Percentiles rank a stretch among this genome's conserved stretches.
Evolutionary conservation across 2,888 invertebrate species (phyloP).

Genomic region (Agriotes lineatus): DNA sequence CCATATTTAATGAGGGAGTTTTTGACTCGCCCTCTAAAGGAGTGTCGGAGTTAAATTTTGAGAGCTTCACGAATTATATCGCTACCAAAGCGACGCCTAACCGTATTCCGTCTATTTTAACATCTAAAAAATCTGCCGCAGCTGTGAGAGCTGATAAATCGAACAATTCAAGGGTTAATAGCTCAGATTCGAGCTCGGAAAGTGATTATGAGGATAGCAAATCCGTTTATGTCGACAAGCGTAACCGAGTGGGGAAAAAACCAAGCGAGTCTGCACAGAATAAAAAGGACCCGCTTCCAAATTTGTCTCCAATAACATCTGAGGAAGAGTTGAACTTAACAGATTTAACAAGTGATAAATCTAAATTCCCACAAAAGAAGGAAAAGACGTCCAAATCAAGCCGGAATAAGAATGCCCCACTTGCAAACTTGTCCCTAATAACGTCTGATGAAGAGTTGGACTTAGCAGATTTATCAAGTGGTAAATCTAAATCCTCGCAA

Average conservation of each 20-base stretch:
- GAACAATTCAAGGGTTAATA: neutral
- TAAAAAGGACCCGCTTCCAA: too few species aligned
- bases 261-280: neutral
- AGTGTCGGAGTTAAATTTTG: slow-evolving; percentile 47
- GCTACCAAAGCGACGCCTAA: slow-evolving; percentile 49
- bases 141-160: neutral
- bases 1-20: slow-evolving; percentile 6
- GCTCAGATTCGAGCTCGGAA: slow-evolving; percentile 57
- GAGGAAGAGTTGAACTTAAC: too few species aligned
- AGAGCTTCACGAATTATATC: slow-evolving; percentile 59
- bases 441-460: too few species aligned
- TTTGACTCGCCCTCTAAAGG: neutral
- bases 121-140: neutral
- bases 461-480: slow-evolving; percentile 3
- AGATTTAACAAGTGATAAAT: neutral
- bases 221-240: neutral
- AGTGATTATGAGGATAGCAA: slow-evolving; percentile 53
- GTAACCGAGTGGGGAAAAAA: too few species aligned
- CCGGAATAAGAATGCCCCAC: slow-evolving; percentile 25
- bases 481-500: neutral
- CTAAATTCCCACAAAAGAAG: too few species aligned
- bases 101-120: neutral
- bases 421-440: slow-evolving; percentile 53
- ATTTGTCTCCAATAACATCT: too few species aligned
- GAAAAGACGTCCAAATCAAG: too few species aligned